Evolutionary conservation across 1,140 invertebrate genomes (phyloP).

Genomic region (Drosophila obscura): DNA sequence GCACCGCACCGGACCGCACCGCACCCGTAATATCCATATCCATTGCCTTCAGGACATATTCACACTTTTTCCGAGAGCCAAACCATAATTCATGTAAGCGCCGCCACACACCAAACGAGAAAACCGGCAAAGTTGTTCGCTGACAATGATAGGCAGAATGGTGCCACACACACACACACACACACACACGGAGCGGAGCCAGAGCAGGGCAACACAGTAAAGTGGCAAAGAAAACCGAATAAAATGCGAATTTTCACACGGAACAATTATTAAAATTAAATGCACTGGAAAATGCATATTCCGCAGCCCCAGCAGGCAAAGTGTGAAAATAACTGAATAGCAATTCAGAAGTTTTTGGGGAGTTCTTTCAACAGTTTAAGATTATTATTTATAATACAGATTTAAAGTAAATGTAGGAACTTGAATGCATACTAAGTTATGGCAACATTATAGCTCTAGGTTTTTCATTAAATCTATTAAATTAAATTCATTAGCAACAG

Average conservation of each 20-base stretch:
- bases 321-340: constrained; percentile 1
- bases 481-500: too few species aligned
- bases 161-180: constrained; percentile 1
- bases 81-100: too few species aligned
- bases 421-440: too few species aligned
- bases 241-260: background rate
- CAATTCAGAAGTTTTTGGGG: background rate
- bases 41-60: constrained; percentile 20
- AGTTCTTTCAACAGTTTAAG: too few species aligned
- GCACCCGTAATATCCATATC: background rate
- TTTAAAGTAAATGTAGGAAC: too few species aligned
- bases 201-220: background rate
- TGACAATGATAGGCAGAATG: constrained; percentile 1
- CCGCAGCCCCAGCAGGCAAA: constrained; percentile 11
- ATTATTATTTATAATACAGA: too few species aligned
- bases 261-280: constrained; percentile 50
- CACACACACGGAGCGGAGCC: too few species aligned
- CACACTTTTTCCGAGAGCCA: constrained; percentile 20
- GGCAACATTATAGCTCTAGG: too few species aligned
- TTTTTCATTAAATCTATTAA: too few species aligned
- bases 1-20: too few species aligned
- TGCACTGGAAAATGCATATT: constrained; percentile 46
- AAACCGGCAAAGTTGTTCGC: background rate
- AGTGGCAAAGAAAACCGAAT: background rate
- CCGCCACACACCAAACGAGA: too few species aligned